These are phyloP conservation scores for Brachynemurus nebulosus DNA, from an alignment of 2,888 invertebrate species.

Conservation along the genomic window DNA sequence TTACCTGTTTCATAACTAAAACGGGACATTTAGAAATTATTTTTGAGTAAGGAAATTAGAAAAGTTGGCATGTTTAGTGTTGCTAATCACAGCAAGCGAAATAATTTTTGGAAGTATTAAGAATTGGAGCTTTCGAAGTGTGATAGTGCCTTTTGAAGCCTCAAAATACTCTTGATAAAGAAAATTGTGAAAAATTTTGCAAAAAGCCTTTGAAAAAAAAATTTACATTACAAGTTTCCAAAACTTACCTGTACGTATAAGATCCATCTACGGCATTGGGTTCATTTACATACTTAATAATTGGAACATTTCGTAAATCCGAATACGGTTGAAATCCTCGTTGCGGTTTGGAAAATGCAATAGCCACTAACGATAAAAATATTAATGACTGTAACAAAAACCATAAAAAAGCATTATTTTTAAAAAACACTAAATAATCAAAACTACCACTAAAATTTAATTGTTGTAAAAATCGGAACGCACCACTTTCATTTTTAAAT, in stretches of 20 bases:
- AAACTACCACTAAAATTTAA: conserved; percentile 2
- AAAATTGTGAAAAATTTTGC: too few relatives aligned
- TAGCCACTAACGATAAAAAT: conserved; percentile 1
- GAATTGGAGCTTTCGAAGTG: too few relatives aligned
- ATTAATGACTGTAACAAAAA: neutral
- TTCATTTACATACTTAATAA: conserved; percentile 35
- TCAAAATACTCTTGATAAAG: too few relatives aligned
- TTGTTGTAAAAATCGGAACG: conserved; percentile 1
- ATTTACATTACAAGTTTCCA: neutral
- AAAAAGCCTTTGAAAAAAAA: neutral
- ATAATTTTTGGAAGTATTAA: too few relatives aligned
- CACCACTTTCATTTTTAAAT: conserved; percentile 17
- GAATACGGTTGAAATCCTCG: conserved; percentile 9
- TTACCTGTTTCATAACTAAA: conserved; percentile 55
- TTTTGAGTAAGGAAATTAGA: too few relatives aligned
- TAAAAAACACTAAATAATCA: conserved; percentile 8
- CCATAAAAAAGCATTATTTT: conserved; percentile 4
- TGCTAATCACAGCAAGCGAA: too few relatives aligned
- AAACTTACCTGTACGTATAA: conserved; percentile 28
- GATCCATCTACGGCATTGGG: conserved; percentile 36
- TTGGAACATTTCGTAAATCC: conserved; percentile 30
- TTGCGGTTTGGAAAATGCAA: conserved; percentile 10
- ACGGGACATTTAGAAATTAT: too few relatives aligned
- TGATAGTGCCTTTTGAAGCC: too few relatives aligned
- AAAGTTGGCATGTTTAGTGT: too few relatives aligned